These are phyloP conservation scores for Apocrypta bakeri DNA, from an alignment of 1,140 invertebrate genomes.

Conservation along the genomic window DNA sequence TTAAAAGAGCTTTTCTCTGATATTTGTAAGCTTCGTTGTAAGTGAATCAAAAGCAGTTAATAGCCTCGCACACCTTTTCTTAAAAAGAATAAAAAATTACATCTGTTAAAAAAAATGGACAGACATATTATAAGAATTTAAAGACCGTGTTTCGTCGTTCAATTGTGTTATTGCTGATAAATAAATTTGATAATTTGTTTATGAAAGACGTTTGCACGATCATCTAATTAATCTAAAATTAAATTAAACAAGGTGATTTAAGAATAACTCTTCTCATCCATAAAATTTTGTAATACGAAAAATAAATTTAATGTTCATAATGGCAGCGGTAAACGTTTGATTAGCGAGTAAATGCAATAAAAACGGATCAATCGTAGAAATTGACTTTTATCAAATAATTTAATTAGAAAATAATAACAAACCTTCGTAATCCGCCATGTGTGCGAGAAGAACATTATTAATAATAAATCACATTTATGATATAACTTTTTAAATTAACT, in stretches of 20 bases:
- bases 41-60: constrained; percentile 1
- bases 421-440: neutral
- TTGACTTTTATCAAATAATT: constrained; percentile 40
- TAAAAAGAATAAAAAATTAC: constrained; percentile 15
- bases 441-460: neutral
- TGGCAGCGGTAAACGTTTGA: neutral
- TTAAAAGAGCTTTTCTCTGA: neutral
- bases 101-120: constrained; percentile 18
- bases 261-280: neutral
- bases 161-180: constrained; percentile 19
- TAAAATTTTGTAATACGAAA: constrained; percentile 16
- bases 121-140: constrained; percentile 12
- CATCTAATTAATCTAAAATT: neutral
- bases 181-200: neutral
- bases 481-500: constrained; percentile 20
- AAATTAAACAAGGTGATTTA: constrained; percentile 30
- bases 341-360: constrained; percentile 31
- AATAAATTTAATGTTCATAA: neutral
- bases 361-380: constrained; percentile 23
- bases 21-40: neutral
- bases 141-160: neutral
- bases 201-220: neutral
- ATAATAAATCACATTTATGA: constrained; percentile 38
- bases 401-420: constrained; percentile 39
- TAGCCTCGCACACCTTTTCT: constrained; percentile 8